Conservation (phyloP, 2,797 vertebrate species). For the Chiroxiphia lanceolata region DNA sequence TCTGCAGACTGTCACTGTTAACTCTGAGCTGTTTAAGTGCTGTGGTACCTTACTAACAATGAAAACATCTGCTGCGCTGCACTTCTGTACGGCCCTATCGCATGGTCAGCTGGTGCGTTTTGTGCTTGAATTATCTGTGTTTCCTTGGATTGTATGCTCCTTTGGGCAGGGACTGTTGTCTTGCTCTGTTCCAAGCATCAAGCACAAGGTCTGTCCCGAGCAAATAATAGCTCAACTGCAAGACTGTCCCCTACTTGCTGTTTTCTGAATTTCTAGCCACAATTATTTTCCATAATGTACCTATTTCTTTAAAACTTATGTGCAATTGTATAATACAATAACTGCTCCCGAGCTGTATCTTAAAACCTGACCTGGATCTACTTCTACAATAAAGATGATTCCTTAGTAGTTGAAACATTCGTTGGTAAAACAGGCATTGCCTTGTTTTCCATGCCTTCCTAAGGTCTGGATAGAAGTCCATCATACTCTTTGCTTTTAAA, state of each 20-base stretch:
- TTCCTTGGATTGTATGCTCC: constrained; percentile 23
- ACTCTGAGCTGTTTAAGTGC: constrained; percentile 38
- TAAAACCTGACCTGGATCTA: neutral
- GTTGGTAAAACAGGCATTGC: neutral
- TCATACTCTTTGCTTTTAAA: neutral
- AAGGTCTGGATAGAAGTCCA: neutral
- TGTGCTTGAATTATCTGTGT: constrained; percentile 28
- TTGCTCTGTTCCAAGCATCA: constrained; percentile 24
- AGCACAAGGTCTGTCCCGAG: constrained; percentile 19
- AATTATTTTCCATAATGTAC: neutral
- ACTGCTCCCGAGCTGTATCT: neutral
- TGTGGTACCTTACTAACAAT: constrained; percentile 23
- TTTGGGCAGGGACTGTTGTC: constrained; percentile 19
- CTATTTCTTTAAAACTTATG: neutral
- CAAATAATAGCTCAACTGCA: neutral
- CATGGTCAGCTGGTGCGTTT: constrained; percentile 34
- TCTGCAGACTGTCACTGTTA: constrained; percentile 37
- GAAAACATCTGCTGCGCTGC: constrained; percentile 17
- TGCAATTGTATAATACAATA: neutral
- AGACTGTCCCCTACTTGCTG: neutral
- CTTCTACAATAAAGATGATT: neutral
- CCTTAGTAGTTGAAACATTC: neutral
- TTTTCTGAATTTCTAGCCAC: neutral
- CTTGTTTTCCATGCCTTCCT: neutral
- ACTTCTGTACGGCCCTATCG: constrained; percentile 25